Percentiles rank a stretch among this genome's conserved stretches.
phyloP scores from a whole-genome alignment of 2,888 invertebrate genomes.

The Cremastinae sp. region DNA sequence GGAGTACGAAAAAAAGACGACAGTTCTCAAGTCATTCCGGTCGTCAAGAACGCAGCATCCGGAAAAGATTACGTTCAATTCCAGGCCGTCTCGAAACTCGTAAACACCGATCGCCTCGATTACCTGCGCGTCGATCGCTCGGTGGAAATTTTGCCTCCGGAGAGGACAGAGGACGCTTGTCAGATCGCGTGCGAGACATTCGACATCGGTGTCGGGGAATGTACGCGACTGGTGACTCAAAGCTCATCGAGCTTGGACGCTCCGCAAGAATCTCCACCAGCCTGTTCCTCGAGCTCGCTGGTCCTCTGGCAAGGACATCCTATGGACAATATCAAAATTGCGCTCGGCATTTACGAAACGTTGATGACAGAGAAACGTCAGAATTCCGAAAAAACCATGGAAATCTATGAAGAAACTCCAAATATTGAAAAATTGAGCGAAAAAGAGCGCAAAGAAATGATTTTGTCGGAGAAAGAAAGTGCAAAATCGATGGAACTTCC shows the following conservation, averaged over 20 bases:
- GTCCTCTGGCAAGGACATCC: slow-evolving; percentile 22
- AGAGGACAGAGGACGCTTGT: slow-evolving; percentile 37
- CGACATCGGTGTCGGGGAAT: slow-evolving; percentile 28
- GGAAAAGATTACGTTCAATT: slow-evolving; percentile 33
- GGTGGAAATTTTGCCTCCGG: slow-evolving; percentile 32
- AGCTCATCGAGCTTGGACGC: slow-evolving; percentile 43
- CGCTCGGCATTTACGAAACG: slow-evolving; percentile 52
- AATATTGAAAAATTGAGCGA: slow-evolving; percentile 7
- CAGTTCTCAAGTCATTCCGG: slow-evolving; percentile 22
- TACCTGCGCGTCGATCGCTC: slow-evolving; percentile 56
- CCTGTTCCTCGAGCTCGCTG: slow-evolving; percentile 40
- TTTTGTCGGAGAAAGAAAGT: background rate
- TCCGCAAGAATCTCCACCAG: slow-evolving; percentile 22
- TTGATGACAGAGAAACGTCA: slow-evolving; percentile 58
- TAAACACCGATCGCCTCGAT: slow-evolving; percentile 55
- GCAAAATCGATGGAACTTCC: background rate
- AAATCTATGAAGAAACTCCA: slow-evolving; percentile 60
- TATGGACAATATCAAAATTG: slow-evolving; percentile 5
- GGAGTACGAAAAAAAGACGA: slow-evolving; percentile 38
- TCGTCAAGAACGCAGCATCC: slow-evolving; percentile 31
- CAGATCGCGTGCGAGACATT: slow-evolving; percentile 28
- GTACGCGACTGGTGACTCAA: background rate
- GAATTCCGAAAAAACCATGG: slow-evolving; percentile 64
- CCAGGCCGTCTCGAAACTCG: slow-evolving; percentile 27
- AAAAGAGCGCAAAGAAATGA: background rate